Evolutionary conservation across 37 sponge, comb jelly and placozoan genomes (phyloP), one percentile per base, ranked within the genome.

Genomic region (Axinella damicornis): DNA sequence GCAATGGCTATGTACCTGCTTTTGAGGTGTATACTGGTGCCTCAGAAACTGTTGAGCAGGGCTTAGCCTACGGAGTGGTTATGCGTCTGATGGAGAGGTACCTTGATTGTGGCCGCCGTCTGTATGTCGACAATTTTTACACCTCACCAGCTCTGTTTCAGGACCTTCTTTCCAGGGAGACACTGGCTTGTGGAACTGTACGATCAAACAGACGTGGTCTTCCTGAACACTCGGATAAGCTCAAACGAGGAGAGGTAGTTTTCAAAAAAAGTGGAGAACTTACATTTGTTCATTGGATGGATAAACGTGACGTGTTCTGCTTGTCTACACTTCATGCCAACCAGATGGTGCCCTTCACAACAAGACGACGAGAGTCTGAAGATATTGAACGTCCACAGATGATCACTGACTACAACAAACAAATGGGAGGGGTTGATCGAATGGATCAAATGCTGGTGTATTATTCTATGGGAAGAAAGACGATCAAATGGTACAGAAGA

Each of bases 401-500:
- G 16, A 57, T 77, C 21, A 27, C 2, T 13, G 62, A 77, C 28
- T 77, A 77, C 15, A 77, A 77, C 63, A 1, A n/a, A 34, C 1
- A 28, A 12, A 77, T 77, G 78, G 63, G 78, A 33, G 78, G 46
- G 9, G 46, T 46, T 46, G 46, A 46, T 9, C 46, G 9, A 4
- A 56, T 57, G 28, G 81, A 81, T 28, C 57, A 41, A 21, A 27
- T 27, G 17, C 33, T 66, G 68, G 69, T 35, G 15, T 53, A 53
- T 20, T 81, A 81, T 46, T 19, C 57, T 5, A 46, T 54, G 14
- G 55, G 56, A 69, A 52, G 70, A 4, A 53, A 37, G 32, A 53
- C 81, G 2, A 53, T 59, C 30, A 81, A 81, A 31, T 81, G 81
- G 71, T 81, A 69, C 36, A 68, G 30, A 33, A 56, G 71, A 18